A percentile compares a stretch with the other conserved stretches of the same genome.
phyloP scores from a whole-genome alignment of 2,113 vertebrate species.

The Xiphophorus couchianus region DNA sequence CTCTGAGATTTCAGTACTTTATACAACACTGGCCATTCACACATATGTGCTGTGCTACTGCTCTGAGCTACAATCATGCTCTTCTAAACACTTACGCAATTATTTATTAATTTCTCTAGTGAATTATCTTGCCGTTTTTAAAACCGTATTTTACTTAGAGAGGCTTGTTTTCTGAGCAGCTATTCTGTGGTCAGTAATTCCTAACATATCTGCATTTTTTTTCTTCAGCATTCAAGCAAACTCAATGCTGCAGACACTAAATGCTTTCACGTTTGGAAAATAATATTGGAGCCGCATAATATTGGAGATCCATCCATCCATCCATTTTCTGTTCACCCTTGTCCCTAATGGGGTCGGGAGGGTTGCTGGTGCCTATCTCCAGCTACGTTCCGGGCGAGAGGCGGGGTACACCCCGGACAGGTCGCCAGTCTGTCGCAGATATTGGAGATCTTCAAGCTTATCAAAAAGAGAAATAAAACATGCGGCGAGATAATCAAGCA shows the following conservation, averaged over 20 bases:
- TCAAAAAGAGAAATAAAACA: not conserved
- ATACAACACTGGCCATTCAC: too few relatives aligned
- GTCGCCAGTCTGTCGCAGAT: too few relatives aligned
- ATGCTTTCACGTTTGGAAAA: not conserved
- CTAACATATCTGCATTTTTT: not conserved
- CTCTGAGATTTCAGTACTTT: too few relatives aligned
- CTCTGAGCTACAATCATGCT: not conserved
- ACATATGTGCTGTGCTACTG: not conserved
- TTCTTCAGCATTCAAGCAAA: not conserved
- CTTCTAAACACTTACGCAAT: not conserved
- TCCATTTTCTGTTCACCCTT: too few relatives aligned
- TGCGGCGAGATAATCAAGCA: conserved; percentile 21
- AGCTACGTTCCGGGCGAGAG: too few relatives aligned
- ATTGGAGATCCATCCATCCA: too few relatives aligned
- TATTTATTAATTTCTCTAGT: too few relatives aligned
- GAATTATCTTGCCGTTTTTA: not conserved
- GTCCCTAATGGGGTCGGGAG: too few relatives aligned
- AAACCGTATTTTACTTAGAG: not conserved
- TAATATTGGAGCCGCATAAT: not conserved
- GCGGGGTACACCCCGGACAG: too few relatives aligned
- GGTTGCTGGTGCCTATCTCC: too few relatives aligned
- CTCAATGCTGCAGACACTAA: conserved; percentile 1
- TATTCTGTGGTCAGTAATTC: conserved; percentile 4
- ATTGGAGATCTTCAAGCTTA: conserved; percentile 10
- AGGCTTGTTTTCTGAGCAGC: not conserved